Conservation (phyloP, 2,888 invertebrate genomes). For the Antheraea yamamai region DNA sequence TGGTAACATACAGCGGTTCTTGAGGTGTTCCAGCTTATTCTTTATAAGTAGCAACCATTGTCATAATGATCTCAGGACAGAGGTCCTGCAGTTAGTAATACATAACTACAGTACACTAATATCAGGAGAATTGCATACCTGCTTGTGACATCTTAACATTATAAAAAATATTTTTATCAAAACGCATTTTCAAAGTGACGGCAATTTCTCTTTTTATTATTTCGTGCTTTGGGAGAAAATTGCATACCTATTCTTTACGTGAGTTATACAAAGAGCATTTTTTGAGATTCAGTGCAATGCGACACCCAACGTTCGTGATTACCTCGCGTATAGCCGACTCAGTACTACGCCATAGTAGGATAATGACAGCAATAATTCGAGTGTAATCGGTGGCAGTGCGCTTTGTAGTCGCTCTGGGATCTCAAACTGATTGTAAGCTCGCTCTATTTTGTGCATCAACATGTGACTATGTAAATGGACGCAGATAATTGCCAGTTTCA, state of each 20-base stretch:
- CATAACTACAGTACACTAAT: no score
- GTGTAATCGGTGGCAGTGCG: constrained; percentile 75
- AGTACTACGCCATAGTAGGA: constrained; percentile 51
- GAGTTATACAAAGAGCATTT: constrained; percentile 32
- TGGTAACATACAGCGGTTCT: no score
- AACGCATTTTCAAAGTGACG: not conserved
- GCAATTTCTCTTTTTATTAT: not conserved
- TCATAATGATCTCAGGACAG: no score
- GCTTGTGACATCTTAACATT: no score
- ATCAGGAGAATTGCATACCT: no score
- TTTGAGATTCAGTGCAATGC: constrained; percentile 51
- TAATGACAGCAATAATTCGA: constrained; percentile 80
- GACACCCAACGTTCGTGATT: constrained; percentile 59
- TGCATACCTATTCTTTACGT: constrained; percentile 3
- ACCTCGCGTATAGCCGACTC: constrained; percentile 53
- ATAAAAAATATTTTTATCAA: not conserved
- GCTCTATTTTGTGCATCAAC: constrained; percentile 73
- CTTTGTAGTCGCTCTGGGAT: constrained; percentile 77
- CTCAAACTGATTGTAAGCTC: constrained; percentile 71
- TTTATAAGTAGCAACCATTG: no score
- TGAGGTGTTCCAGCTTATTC: no score
- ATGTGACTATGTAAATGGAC: constrained; percentile 72
- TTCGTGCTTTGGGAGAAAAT: not conserved
- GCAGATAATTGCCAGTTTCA: constrained; percentile 63
- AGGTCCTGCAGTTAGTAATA: no score